These are phyloP conservation scores for Coelinius sp. DNA, from an alignment of 2,888 invertebrate genomes.

Conservation along the genomic window DNA sequence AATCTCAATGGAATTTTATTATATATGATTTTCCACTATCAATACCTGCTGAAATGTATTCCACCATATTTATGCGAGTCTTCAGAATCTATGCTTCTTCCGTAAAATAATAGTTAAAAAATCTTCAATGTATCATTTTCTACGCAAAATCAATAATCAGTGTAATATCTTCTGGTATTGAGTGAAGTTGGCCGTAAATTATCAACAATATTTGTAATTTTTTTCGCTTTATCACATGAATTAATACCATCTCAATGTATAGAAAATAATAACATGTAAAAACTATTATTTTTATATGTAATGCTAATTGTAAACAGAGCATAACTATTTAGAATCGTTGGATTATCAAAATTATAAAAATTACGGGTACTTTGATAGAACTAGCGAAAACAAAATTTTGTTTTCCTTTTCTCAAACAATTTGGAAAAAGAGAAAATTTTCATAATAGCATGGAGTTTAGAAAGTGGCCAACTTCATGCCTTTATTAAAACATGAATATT, in stretches of 20 bases:
- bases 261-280: not conserved
- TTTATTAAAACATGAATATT: conserved; percentile 3
- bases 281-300: conserved; percentile 15
- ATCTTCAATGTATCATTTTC: not conserved
- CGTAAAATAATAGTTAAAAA: too few species aligned
- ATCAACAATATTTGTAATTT: not conserved
- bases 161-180: not conserved
- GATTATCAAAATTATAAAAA: not conserved
- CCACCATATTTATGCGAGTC: not conserved
- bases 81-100: too few species aligned
- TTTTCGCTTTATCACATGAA: not conserved
- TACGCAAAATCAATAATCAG: not conserved
- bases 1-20: not conserved
- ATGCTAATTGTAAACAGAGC: not conserved
- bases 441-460: conserved; percentile 5
- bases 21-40: not conserved
- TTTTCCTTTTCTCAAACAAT: not conserved
- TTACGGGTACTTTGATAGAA: not conserved
- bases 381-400: not conserved
- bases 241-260: not conserved
- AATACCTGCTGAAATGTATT: not conserved
- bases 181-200: conserved; percentile 6
- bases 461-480: conserved; percentile 44
- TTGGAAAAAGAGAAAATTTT: not conserved
- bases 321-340: not conserved